These are phyloP conservation scores for Galemys pyrenaicus DNA, from an alignment of 2,113 vertebrate species.

Conservation along the genomic window DNA sequence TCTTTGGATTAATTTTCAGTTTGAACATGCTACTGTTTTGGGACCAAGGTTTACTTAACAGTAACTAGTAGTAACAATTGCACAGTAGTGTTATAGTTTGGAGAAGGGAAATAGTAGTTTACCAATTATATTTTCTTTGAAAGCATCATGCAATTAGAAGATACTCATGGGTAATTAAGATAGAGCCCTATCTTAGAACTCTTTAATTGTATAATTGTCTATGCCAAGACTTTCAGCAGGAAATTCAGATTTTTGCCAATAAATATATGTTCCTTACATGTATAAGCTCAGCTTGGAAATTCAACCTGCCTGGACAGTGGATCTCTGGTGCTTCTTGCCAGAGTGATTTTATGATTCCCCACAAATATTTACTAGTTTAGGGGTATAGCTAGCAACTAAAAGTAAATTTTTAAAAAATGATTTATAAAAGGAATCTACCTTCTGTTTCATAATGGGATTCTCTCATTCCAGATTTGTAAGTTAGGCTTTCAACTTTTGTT, in stretches of 20 bases:
- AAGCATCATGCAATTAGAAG: slow-evolving; percentile 77
- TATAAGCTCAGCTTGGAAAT: slow-evolving; percentile 76
- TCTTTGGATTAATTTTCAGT: slow-evolving; percentile 80
- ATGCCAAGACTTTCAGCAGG: slow-evolving; percentile 78
- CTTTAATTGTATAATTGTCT: slow-evolving; percentile 74
- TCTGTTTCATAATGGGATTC: slow-evolving; percentile 63
- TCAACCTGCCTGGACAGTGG: slow-evolving; percentile 77
- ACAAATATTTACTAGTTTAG: slow-evolving; percentile 75
- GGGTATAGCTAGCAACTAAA: slow-evolving; percentile 79
- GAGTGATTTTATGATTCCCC: slow-evolving; percentile 77
- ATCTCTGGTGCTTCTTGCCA: slow-evolving; percentile 79
- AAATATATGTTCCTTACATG: slow-evolving; percentile 80
- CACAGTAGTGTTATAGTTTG: slow-evolving; percentile 72
- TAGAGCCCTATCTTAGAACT: slow-evolving; percentile 79
- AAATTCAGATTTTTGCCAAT: slow-evolving; percentile 78
- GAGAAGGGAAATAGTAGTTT: slow-evolving; percentile 75
- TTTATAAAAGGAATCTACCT: slow-evolving; percentile 69
- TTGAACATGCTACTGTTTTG: slow-evolving; percentile 80
- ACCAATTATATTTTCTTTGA: slow-evolving; percentile 80
- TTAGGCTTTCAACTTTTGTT: slow-evolving; percentile 77
- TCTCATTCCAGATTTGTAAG: slow-evolving; percentile 69
- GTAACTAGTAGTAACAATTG: slow-evolving; percentile 82
- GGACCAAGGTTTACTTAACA: slow-evolving; percentile 82
- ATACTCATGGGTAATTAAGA: slow-evolving; percentile 76
- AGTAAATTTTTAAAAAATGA: slow-evolving; percentile 70